These are phyloP conservation scores for Drosophila meridionalis DNA, from an alignment of 2,888 invertebrate genomes.

Conservation along the genomic window DNA sequence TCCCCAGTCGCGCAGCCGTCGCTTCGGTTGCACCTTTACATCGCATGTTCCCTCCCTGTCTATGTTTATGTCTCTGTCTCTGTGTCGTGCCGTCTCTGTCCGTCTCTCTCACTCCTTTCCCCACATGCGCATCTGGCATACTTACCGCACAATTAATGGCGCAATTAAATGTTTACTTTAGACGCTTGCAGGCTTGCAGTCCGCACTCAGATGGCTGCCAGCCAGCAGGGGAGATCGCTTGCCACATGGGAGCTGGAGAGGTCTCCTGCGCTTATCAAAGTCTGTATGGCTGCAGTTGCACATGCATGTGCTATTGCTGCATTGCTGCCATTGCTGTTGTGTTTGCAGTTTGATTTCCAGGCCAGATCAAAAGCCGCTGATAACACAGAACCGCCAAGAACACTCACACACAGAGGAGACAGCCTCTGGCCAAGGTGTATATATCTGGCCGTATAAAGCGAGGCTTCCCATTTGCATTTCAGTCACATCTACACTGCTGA, in stretches of 20 bases:
- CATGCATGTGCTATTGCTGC: neutral
- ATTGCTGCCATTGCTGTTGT: no score
- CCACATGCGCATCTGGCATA: conserved; percentile 73
- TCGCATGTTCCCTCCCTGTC: neutral
- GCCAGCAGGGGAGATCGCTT: conserved; percentile 37
- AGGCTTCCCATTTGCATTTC: conserved; percentile 25
- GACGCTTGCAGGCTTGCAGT: conserved; percentile 71
- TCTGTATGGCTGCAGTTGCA: conserved; percentile 16
- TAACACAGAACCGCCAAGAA: conserved; percentile 1
- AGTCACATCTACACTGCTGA: neutral
- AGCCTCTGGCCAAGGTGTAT: neutral
- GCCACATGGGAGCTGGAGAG: conserved; percentile 1
- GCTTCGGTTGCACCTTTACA: conserved; percentile 23
- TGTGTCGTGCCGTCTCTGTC: neutral
- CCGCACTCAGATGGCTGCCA: conserved; percentile 58
- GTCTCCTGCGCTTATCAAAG: conserved; percentile 11
- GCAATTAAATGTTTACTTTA: conserved; percentile 80
- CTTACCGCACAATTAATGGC: conserved; percentile 76
- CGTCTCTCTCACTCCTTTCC: neutral
- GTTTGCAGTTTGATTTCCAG: neutral
- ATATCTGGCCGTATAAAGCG: neutral
- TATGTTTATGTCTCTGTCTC: neutral
- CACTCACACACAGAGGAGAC: neutral
- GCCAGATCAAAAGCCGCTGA: conserved; percentile 2
- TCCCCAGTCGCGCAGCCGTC: conserved; percentile 9